phyloP scores from a whole-genome alignment of 2,888 invertebrate species.

The Nemapogon koenigi region DNA sequence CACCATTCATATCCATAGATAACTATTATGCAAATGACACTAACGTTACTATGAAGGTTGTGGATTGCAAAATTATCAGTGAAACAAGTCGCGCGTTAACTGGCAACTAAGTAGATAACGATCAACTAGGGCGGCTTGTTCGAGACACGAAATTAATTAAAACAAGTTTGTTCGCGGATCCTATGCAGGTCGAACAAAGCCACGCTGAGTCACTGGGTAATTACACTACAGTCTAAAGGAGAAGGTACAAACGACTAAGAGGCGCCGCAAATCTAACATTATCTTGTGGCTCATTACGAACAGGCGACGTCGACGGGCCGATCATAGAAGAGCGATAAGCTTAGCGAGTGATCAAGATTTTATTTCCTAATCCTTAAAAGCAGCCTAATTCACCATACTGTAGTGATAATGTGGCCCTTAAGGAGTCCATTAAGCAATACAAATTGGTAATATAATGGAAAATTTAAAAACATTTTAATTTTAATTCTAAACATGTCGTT shows the following conservation, averaged over 20 bases:
- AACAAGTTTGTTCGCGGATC: constrained; percentile 66
- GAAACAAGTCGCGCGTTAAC: constrained; percentile 45
- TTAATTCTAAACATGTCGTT: too few relatives aligned
- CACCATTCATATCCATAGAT: too few relatives aligned
- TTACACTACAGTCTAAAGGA: constrained; percentile 42
- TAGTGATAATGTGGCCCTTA: too few relatives aligned
- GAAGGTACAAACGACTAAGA: constrained; percentile 22
- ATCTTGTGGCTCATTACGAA: constrained; percentile 39
- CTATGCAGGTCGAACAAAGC: constrained; percentile 62
- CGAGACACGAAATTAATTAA: constrained; percentile 66
- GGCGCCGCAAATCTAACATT: constrained; percentile 52
- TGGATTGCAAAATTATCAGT: constrained; percentile 48
- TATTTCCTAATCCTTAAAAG: too few relatives aligned
- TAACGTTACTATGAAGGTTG: too few relatives aligned
- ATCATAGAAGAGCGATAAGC: too few relatives aligned
- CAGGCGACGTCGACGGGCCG: constrained; percentile 23
- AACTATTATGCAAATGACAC: too few relatives aligned
- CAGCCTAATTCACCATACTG: too few relatives aligned
- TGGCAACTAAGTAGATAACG: constrained; percentile 64
- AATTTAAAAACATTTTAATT: too few relatives aligned
- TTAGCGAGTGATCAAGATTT: too few relatives aligned
- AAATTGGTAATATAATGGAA: too few relatives aligned
- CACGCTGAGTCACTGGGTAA: constrained; percentile 61
- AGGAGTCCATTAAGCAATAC: too few relatives aligned
- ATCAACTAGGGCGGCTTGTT: constrained; percentile 59